Evolutionary conservation across 2,113 vertebrate species (phyloP).

Genomic region (Machaerirhynchus nigripectus): DNA sequence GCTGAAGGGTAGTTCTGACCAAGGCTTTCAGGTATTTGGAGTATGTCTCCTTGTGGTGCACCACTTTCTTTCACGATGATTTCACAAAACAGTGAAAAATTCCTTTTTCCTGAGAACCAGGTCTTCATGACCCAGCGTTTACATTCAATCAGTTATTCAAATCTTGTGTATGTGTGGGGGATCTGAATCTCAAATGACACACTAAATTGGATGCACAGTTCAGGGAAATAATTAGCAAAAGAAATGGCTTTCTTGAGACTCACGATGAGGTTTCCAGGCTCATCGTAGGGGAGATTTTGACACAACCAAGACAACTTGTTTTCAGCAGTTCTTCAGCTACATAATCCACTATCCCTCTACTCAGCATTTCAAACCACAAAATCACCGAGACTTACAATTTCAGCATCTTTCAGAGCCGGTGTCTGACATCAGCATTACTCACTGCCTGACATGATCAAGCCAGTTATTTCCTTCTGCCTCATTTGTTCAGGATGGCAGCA

Average conservation of each 20-base stretch:
- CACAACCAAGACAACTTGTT: slow-evolving; percentile 18
- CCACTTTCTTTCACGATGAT: neutral
- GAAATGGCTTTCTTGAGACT: slow-evolving; percentile 53
- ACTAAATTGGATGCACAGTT: slow-evolving; percentile 50
- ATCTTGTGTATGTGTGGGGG: neutral
- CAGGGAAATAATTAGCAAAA: slow-evolving; percentile 61
- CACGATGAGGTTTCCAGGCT: slow-evolving; percentile 41
- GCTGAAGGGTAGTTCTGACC: neutral
- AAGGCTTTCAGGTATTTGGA: neutral
- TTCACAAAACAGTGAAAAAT: neutral
- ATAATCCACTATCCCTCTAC: slow-evolving; percentile 5
- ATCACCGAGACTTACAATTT: neutral
- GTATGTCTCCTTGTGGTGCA: rapidly evolving
- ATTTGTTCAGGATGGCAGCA: slow-evolving; percentile 15
- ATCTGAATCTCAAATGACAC: slow-evolving; percentile 53
- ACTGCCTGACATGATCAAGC: slow-evolving; percentile 9
- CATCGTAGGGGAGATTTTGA: slow-evolving; percentile 44
- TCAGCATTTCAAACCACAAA: slow-evolving; percentile 43
- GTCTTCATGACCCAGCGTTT: neutral
- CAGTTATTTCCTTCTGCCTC: slow-evolving; percentile 25
- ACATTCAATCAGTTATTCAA: slow-evolving; percentile 22
- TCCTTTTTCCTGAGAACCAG: neutral
- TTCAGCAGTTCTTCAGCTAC: slow-evolving; percentile 37
- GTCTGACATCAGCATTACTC: slow-evolving; percentile 32
- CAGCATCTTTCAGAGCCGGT: neutral